These are phyloP conservation scores for Sinocyclocheilus anophthalmus DNA, from an alignment of 2,113 vertebrate species.

Conservation along the genomic window DNA sequence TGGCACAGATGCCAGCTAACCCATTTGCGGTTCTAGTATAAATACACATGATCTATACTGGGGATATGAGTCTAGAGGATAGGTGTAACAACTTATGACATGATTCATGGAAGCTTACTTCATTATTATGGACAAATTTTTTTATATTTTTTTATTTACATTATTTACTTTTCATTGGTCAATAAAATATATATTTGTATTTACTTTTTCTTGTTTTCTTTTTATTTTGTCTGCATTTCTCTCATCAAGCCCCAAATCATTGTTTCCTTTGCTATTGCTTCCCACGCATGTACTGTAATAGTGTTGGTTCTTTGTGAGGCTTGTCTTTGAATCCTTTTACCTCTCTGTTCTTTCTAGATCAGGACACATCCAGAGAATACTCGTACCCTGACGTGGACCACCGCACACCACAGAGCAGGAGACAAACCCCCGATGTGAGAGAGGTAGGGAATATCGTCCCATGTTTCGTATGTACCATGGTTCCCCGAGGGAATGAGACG, in stretches of 20 bases:
- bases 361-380: slow-evolving; percentile 79
- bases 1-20: slow-evolving; percentile 45
- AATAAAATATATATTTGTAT: not conserved
- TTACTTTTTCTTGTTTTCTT: not conserved
- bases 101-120: slow-evolving; percentile 1
- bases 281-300: not conserved
- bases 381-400: slow-evolving; percentile 75
- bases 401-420: slow-evolving; percentile 75
- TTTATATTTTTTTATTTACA: not conserved
- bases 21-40: slow-evolving; percentile 42
- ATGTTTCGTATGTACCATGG: no score
- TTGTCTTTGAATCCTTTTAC: not conserved
- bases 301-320: not conserved
- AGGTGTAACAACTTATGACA: slow-evolving; percentile 13
- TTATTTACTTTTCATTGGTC: slow-evolving; percentile 2
- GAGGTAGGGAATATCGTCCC: slow-evolving; percentile 70
- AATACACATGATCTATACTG: slow-evolving; percentile 51
- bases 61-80: slow-evolving; percentile 36
- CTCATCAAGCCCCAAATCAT: slow-evolving; percentile 11
- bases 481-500: no score
- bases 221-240: not conserved
- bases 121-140: not conserved
- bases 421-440: slow-evolving; percentile 77
- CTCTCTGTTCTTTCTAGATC: slow-evolving; percentile 72
- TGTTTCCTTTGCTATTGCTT: slow-evolving; percentile 11